phyloP scores from a whole-genome alignment of 2,797 vertebrate genomes.

The Etheostoma perlongum region DNA sequence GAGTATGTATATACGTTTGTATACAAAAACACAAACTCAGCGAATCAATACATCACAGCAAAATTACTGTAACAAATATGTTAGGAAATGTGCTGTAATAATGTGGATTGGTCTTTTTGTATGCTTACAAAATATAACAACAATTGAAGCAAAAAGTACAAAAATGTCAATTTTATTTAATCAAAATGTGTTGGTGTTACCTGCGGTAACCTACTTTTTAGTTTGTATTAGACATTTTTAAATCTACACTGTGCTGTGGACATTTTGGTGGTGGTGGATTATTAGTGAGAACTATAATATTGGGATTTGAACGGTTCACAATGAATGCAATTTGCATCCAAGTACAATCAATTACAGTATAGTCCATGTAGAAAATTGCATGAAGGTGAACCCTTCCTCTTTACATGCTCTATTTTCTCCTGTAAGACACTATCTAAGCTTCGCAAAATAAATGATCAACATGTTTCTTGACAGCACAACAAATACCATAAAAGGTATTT shows the following conservation, averaged over 20 bases:
- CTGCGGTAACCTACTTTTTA: background rate
- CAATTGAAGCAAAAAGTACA: background rate
- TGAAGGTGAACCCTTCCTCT: background rate
- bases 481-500: slow-evolving; percentile 36
- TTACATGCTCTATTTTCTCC: slow-evolving; percentile 14
- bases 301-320: background rate
- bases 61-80: background rate
- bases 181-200: background rate
- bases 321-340: slow-evolving; percentile 12
- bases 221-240: background rate
- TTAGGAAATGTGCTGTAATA: background rate
- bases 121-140: background rate
- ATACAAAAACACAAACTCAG: background rate
- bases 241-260: background rate
- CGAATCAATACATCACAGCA: background rate
- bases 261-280: background rate
- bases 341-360: background rate
- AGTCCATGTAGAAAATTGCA: background rate
- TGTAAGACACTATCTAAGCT: background rate
- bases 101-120: background rate
- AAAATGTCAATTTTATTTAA: background rate
- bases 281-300: background rate
- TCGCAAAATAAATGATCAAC: slow-evolving; percentile 12
- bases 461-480: slow-evolving; percentile 12
- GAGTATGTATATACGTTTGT: background rate